These are phyloP conservation scores for Heterodera carotae DNA, from an alignment of 1,140 invertebrate genomes.

Conservation along the genomic window DNA sequence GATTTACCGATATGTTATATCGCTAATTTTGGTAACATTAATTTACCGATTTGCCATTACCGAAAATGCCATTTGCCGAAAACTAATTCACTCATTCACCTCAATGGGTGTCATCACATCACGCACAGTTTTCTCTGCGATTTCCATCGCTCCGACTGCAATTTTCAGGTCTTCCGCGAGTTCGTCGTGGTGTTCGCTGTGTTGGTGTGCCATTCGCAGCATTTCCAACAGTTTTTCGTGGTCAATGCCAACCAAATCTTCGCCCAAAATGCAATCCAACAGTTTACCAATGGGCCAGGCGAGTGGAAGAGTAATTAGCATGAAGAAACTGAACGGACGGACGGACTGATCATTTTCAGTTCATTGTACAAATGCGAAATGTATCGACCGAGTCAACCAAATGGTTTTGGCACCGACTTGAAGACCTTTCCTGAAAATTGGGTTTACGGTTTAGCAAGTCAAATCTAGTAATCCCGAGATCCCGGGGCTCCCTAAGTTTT, in stretches of 20 bases:
- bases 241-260: constrained; percentile 92
- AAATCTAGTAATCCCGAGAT: too few relatives aligned
- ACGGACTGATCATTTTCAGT: too few relatives aligned
- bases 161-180: constrained; percentile 68
- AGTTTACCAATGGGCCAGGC: constrained; percentile 87
- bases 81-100: too few relatives aligned
- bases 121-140: constrained; percentile 67
- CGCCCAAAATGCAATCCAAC: constrained; percentile 82
- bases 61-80: too few relatives aligned
- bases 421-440: constrained; percentile 81
- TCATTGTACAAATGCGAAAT: not conserved
- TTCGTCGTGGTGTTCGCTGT: constrained; percentile 49
- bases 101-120: constrained; percentile 70
- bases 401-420: constrained; percentile 93
- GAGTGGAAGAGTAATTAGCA: constrained; percentile 87
- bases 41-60: too few relatives aligned
- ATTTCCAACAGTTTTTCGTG: constrained; percentile 91
- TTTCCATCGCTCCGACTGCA: constrained; percentile 69
- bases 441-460: too few relatives aligned
- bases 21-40: too few relatives aligned
- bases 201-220: constrained; percentile 74
- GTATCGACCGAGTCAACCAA: constrained; percentile 77
- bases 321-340: constrained; percentile 73
- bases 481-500: not conserved
- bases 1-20: too few relatives aligned